Conservation (phyloP, 1,140 invertebrate genomes). For the Drosophila chauvacae region DNA sequence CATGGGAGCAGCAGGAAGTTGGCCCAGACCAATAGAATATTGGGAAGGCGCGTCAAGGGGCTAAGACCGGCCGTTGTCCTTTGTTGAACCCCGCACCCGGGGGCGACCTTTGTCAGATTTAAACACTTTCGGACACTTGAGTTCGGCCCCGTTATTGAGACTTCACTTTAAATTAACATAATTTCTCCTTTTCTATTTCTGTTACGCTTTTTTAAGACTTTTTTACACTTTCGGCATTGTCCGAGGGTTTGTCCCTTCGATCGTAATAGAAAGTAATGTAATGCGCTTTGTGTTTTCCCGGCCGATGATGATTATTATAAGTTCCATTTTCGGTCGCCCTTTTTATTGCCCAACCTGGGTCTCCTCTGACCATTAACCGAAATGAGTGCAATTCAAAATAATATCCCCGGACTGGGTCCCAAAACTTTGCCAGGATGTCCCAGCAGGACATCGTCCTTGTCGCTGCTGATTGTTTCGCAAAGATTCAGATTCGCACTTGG, state of each 20-base stretch:
- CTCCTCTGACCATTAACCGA: slow-evolving; percentile 61
- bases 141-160: slow-evolving; percentile 29
- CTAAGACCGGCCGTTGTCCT: slow-evolving; percentile 24
- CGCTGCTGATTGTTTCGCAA: slow-evolving; percentile 58
- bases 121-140: slow-evolving; percentile 66
- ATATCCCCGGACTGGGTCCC: slow-evolving; percentile 39
- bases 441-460: slow-evolving; percentile 31
- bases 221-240: slow-evolving; percentile 16
- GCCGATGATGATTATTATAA: slow-evolving; percentile 68
- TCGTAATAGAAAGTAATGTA: slow-evolving; percentile 74
- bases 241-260: slow-evolving; percentile 51
- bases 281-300: slow-evolving; percentile 61
- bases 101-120: slow-evolving; percentile 65
- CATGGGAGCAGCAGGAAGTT: slow-evolving; percentile 36
- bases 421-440: slow-evolving; percentile 55
- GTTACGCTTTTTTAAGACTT: slow-evolving; percentile 7
- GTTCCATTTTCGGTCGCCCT: slow-evolving; percentile 65
- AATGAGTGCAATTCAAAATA: slow-evolving; percentile 80
- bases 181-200: slow-evolving; percentile 65
- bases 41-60: slow-evolving; percentile 30
- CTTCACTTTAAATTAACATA: slow-evolving; percentile 82
- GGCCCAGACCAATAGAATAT: slow-evolving; percentile 48
- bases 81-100: slow-evolving; percentile 9
- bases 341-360: slow-evolving; percentile 63
- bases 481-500: slow-evolving; percentile 36